phyloP scores from a whole-genome alignment of 2,888 invertebrate species.

The Heliconius cydno region DNA sequence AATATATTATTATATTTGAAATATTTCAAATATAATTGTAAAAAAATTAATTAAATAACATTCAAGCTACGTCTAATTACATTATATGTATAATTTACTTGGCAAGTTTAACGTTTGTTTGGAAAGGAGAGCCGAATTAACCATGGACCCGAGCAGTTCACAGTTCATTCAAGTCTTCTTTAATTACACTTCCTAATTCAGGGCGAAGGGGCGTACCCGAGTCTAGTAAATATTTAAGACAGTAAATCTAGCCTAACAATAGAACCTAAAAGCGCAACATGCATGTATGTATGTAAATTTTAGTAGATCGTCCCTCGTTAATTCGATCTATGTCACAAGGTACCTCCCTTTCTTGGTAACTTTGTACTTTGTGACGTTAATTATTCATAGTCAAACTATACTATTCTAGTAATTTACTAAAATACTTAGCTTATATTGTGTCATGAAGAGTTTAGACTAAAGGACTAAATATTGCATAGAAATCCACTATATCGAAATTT shows the following conservation, averaged over 20 bases:
- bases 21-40: background rate
- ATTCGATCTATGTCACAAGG: conserved; percentile 76
- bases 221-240: conserved; percentile 74
- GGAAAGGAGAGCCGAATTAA: conserved; percentile 52
- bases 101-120: conserved; percentile 47
- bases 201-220: conserved; percentile 51
- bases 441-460: background rate
- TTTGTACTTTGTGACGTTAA: conserved; percentile 40
- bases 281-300: conserved; percentile 81
- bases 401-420: conserved; percentile 4
- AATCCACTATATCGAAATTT: background rate
- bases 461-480: background rate
- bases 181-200: conserved; percentile 70
- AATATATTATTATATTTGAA: background rate
- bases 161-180: conserved; percentile 68
- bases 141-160: conserved; percentile 56
- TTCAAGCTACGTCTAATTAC: background rate
- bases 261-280: conserved; percentile 71
- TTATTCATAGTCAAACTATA: background rate
- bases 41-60: background rate
- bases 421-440: background rate
- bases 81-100: conserved; percentile 37
- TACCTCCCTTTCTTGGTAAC: conserved; percentile 79
- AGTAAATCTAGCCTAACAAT: conserved; percentile 74
- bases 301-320: conserved; percentile 70